These are phyloP conservation scores for Subanguina moxae DNA, from an alignment of 1,140 invertebrate species.

Conservation along the genomic window DNA sequence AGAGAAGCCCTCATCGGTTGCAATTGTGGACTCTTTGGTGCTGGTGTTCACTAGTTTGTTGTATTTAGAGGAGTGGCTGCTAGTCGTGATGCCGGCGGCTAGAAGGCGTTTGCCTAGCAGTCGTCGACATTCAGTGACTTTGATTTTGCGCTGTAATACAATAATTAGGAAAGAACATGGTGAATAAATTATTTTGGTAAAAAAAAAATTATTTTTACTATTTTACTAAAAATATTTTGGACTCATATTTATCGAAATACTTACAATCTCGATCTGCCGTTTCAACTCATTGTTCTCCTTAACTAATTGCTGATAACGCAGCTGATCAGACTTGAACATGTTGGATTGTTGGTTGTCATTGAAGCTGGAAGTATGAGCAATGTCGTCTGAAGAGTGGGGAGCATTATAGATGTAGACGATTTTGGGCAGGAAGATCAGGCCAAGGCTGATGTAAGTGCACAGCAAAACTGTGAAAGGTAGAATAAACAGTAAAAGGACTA, in stretches of 20 bases:
- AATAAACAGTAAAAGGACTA: background rate
- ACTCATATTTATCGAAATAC: no score
- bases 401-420: conserved; percentile 49
- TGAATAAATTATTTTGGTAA: background rate
- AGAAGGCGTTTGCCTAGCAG: conserved; percentile 36
- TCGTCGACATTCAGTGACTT: conserved; percentile 47
- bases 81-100: conserved; percentile 26
- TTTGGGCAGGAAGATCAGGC: conserved; percentile 57
- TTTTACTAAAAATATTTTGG: conserved; percentile 9
- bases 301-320: conserved; percentile 84
- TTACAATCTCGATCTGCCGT: conserved; percentile 83
- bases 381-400: conserved; percentile 41
- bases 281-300: conserved; percentile 92
- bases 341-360: conserved; percentile 8
- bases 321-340: conserved; percentile 69
- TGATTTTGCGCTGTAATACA: conserved; percentile 51
- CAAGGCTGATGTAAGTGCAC: conserved; percentile 67
- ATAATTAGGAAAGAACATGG: no score
- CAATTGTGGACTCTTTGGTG: background rate
- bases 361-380: conserved; percentile 65
- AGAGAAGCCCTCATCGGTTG: background rate
- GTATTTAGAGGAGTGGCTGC: conserved; percentile 26
- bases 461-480: conserved; percentile 35
- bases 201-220: no score
- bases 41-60: conserved; percentile 1